A percentile compares a stretch with the other conserved stretches of the same genome.
Evolutionary conservation across 2,797 vertebrate species (phyloP).

Genomic region (Mormyrops boulengeri): DNA sequence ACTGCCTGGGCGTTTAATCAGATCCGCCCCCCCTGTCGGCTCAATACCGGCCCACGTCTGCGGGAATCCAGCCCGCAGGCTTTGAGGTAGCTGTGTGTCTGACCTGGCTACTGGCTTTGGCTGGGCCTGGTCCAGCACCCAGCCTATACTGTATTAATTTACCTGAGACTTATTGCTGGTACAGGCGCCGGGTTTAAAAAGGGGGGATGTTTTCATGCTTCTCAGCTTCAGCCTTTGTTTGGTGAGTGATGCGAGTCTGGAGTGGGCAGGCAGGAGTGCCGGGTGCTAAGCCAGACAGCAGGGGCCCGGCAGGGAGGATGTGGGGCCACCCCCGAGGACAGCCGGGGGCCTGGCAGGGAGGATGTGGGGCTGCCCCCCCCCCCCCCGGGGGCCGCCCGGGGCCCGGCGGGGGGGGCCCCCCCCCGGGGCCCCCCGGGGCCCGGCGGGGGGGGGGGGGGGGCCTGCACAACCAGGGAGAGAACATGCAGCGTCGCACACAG

Average conservation of each 20-base stretch:
- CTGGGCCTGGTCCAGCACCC: conserved; percentile 25
- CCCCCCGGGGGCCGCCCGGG: no score
- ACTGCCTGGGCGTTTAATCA: neutral
- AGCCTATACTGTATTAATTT: conserved; percentile 38
- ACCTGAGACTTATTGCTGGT: conserved; percentile 45
- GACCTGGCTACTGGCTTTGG: conserved; percentile 17
- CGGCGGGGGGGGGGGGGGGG: neutral
- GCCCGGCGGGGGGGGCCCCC: no score
- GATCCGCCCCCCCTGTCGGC: neutral
- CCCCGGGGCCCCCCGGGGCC: neutral
- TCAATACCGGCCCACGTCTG: neutral
- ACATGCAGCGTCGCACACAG: neutral
- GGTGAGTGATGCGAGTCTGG: neutral
- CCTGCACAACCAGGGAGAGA: neutral
- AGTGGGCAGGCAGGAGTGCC: neutral
- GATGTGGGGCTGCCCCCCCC: no score
- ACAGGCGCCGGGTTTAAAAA: neutral
- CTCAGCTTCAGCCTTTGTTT: neutral
- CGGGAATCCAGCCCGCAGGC: neutral
- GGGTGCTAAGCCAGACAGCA: neutral
- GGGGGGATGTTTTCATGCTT: neutral
- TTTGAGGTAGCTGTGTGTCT: neutral
- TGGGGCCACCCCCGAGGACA: neutral
- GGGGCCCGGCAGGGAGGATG: no score
- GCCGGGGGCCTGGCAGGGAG: neutral